Base-by-base conservation (phyloP, 1,140 invertebrate species). In the Arion vulgaris region DNA sequence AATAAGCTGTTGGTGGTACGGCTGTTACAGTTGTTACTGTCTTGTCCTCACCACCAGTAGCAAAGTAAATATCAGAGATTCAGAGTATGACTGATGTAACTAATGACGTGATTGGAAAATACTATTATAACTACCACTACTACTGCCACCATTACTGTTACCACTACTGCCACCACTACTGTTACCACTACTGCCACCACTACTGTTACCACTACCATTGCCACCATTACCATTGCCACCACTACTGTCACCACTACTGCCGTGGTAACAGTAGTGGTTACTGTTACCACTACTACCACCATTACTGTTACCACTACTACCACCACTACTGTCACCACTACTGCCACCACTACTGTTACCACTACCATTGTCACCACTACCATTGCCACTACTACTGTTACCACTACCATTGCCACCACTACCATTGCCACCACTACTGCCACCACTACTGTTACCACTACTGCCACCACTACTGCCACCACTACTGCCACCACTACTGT, bases 391-490 rank as follows among this genome's bases (percentile, higher is more conserved):
- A 57, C 53, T 57, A 57, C 53, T 57, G n/a, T n/a, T 57, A 57
- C 53, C n/a, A 57, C 53, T n/a, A 57, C 53, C 53, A 57, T n/a
- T n/a, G n/a, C 15, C 53, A 57, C 53, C 53, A 57, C 53, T n/a
- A 57, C 53, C n/a, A 57, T n/a, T 57, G n/a, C 53, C n/a, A 57
- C 53, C n/a, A 57, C 53, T 57, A 57, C 53, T 57, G n/a, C 53
- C n/a, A 76, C 41, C 32, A 76, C 41, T 49, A 76, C 34, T 32
- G 41, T 32, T 32, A 76, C 39, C 32, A 76, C 74, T 84, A 76
- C 74, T 32, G 41, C 74, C 53, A 57, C 74, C 74, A 76, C 41
- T 32, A 76, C 74, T 32, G 41, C 41, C 39, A 76, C 34, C 19
- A 39, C 32, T 19, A 39, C 19, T 49, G 23, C 32, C 15, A 57